Evolutionary conservation across 2,113 vertebrate genomes (phyloP).

Genomic region (Tachuris rubrigastra): DNA sequence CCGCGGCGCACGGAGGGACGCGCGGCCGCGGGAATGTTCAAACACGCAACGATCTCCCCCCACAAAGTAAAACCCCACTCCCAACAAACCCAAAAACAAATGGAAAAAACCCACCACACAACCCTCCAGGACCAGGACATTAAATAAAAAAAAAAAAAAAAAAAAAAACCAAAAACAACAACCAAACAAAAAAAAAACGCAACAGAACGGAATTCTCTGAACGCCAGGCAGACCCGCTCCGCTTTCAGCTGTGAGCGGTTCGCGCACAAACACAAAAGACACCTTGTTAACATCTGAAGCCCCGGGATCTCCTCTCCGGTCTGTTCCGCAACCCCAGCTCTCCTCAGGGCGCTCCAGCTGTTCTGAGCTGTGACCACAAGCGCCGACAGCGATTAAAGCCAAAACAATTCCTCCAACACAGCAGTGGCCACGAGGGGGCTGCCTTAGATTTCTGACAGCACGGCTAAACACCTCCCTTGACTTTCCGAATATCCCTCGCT

Average conservation of each 20-base stretch:
- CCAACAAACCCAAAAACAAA: too few relatives aligned
- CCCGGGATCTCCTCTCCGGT: rapidly evolving
- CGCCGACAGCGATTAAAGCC: rapidly evolving
- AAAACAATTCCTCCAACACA: neutral
- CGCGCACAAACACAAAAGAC: too few relatives aligned
- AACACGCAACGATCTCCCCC: neutral
- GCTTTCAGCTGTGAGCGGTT: neutral
- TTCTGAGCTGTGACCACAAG: neutral
- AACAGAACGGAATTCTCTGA: neutral
- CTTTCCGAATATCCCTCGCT: too few relatives aligned
- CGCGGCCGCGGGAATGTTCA: neutral
- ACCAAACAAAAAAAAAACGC: neutral
- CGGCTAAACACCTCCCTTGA: rapidly evolving
- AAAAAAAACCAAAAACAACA: neutral
- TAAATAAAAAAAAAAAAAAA: neutral
- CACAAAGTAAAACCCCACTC: neutral
- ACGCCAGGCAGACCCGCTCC: neutral
- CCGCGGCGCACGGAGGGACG: neutral
- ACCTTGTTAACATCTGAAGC: too few relatives aligned
- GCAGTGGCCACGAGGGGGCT: conserved; percentile 12
- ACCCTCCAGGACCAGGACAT: neutral
- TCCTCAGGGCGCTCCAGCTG: rapidly evolving
- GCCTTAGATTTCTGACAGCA: neutral
- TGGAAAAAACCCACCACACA: neutral
- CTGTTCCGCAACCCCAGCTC: neutral